Conservation (phyloP, 2,888 invertebrate species). For the Boloria selene region DNA sequence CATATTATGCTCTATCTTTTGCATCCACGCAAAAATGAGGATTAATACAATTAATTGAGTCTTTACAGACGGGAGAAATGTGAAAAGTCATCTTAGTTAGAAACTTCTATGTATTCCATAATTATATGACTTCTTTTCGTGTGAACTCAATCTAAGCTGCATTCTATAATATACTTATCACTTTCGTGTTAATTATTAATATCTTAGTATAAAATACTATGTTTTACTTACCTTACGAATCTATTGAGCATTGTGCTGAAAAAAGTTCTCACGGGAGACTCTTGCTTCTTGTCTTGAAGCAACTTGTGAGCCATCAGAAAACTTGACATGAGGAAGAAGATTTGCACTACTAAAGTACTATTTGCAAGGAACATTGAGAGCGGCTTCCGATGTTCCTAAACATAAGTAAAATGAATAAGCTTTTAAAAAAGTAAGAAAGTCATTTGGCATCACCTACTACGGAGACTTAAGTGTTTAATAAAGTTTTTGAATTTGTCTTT, state of each 20-base stretch:
- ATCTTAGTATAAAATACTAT: too few species aligned
- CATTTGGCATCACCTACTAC: background rate
- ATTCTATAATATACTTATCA: too few species aligned
- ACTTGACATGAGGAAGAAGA: conserved; percentile 74
- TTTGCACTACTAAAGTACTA: conserved; percentile 74
- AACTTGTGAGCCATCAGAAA: conserved; percentile 74
- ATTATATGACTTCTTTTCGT: background rate
- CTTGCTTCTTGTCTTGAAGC: conserved; percentile 54
- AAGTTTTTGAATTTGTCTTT: too few species aligned
- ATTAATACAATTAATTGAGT: too few species aligned
- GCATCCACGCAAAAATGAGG: too few species aligned
- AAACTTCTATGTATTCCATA: background rate
- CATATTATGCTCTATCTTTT: too few species aligned
- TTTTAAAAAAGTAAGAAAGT: background rate
- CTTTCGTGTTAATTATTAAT: too few species aligned
- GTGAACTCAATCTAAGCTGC: too few species aligned
- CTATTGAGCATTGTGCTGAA: conserved; percentile 66
- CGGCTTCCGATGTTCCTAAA: conserved; percentile 57
- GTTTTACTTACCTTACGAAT: conserved; percentile 59
- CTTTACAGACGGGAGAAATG: background rate
- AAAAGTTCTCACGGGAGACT: conserved; percentile 55
- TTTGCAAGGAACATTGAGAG: conserved; percentile 69
- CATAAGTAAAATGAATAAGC: background rate
- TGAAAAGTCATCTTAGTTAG: background rate
- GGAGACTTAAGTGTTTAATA: too few species aligned